Percentiles rank a stretch among this genome's conserved stretches.
Evolutionary conservation across 2,888 invertebrate genomes (phyloP).

Genomic region (Mamestra brassicae): DNA sequence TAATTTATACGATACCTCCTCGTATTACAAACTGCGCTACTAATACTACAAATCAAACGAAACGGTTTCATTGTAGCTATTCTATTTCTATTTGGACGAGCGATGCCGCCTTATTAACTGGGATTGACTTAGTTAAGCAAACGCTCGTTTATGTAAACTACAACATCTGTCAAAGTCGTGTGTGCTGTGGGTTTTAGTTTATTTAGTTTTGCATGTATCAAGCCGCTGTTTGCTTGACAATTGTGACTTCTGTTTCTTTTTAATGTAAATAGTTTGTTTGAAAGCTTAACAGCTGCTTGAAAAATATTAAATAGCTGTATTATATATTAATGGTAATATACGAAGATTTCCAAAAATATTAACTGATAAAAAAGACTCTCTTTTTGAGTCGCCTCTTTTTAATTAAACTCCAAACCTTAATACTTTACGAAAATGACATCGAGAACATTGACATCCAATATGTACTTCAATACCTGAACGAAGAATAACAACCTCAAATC

Average conservation of each 20-base stretch:
- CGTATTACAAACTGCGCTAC: slow-evolving; percentile 44
- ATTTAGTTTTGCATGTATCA: slow-evolving; percentile 25
- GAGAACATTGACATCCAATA: not conserved
- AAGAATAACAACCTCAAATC: slow-evolving; percentile 9
- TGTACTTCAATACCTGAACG: not conserved
- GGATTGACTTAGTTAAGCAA: slow-evolving; percentile 63
- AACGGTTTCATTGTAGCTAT: slow-evolving; percentile 49
- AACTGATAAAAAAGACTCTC: not conserved
- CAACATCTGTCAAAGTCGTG: slow-evolving; percentile 55
- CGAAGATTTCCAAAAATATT: not conserved
- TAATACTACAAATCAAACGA: slow-evolving; percentile 62
- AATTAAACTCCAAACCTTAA: no score
- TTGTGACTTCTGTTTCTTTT: not conserved
- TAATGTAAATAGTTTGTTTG: not conserved
- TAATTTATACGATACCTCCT: slow-evolving; percentile 48
- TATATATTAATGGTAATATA: no score
- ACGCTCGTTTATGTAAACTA: slow-evolving; percentile 50
- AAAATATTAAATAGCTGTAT: not conserved
- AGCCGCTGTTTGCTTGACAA: slow-evolving; percentile 7
- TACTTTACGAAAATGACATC: no score
- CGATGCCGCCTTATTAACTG: slow-evolving; percentile 61
- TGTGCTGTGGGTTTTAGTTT: slow-evolving; percentile 34
- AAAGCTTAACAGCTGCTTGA: not conserved
- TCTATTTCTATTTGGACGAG: slow-evolving; percentile 50
- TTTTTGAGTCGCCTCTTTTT: not conserved